These are phyloP conservation scores for Caloenas nicobarica DNA, from an alignment of 2,113 vertebrate species.

Conservation along the genomic window DNA sequence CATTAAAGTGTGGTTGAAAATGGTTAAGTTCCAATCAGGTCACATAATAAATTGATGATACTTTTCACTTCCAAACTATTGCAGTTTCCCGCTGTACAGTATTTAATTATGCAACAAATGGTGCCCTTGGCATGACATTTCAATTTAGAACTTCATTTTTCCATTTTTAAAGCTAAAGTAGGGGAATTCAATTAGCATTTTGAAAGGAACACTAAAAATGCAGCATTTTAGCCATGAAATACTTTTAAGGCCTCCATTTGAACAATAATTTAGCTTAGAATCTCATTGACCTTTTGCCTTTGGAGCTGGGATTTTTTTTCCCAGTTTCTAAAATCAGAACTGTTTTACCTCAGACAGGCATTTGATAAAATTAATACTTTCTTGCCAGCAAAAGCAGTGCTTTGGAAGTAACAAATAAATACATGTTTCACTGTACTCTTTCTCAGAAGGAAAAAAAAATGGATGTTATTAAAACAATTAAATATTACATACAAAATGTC, in stretches of 20 bases:
- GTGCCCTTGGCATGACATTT: conserved; percentile 69
- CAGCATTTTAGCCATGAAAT: conserved; percentile 56
- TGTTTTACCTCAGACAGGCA: background rate
- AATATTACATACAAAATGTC: background rate
- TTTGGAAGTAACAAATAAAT: background rate
- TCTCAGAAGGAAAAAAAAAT: background rate
- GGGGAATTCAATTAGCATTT: conserved; percentile 73
- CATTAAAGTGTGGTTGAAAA: conserved; percentile 81
- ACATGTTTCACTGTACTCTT: background rate
- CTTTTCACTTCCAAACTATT: conserved; percentile 62
- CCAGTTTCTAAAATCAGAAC: background rate
- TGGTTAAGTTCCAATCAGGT: conserved; percentile 74
- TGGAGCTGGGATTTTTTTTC: background rate
- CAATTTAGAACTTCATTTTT: conserved; percentile 72
- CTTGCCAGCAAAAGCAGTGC: background rate
- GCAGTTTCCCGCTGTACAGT: conserved; percentile 56
- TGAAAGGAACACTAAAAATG: conserved; percentile 68
- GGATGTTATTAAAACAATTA: background rate
- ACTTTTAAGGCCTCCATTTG: conserved; percentile 47
- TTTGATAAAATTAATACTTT: conserved; percentile 1
- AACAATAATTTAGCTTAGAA: conserved; percentile 56
- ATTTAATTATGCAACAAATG: conserved; percentile 72
- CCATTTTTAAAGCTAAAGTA: conserved; percentile 69
- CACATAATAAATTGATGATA: conserved; percentile 75
- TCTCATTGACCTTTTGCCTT: conserved; percentile 43